phyloP scores from a whole-genome alignment of 2,113 vertebrate genomes.

The Crypturellus undulatus region DNA sequence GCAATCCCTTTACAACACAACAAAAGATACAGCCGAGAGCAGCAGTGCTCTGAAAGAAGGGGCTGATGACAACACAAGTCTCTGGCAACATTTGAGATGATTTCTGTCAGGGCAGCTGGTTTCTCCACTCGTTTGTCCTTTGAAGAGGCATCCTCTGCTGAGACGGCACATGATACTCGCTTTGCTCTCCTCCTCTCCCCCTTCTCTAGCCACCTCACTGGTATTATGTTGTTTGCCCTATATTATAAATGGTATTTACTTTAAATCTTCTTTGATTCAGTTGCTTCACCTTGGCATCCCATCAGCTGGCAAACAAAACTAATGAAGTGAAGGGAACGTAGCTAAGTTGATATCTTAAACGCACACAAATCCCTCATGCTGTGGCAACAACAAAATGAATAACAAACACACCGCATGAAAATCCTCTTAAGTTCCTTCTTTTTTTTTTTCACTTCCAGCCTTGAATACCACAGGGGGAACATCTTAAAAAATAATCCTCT shows the following conservation, averaged over 20 bases:
- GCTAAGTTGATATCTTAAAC: slow-evolving; percentile 62
- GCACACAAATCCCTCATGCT: slow-evolving; percentile 64
- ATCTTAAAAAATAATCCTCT: slow-evolving; percentile 31
- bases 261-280: slow-evolving; percentile 55
- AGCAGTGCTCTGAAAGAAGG: neutral
- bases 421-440: slow-evolving; percentile 63
- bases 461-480: slow-evolving; percentile 21
- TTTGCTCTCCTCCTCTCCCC: neutral
- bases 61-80: neutral
- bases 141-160: neutral
- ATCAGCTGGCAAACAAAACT: slow-evolving; percentile 46
- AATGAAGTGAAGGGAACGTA: slow-evolving; percentile 47
- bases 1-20: neutral
- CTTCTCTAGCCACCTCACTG: neutral
- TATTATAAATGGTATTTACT: slow-evolving; percentile 50
- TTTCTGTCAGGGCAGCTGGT: slow-evolving; percentile 3
- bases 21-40: neutral
- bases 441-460: slow-evolving; percentile 34
- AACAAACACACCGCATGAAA: slow-evolving; percentile 53
- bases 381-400: slow-evolving; percentile 56
- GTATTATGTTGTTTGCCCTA: slow-evolving; percentile 12
- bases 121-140: neutral
- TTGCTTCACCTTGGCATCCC: slow-evolving; percentile 46
- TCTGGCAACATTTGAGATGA: neutral
- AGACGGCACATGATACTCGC: neutral